A percentile compares a stretch with the other conserved stretches of the same genome.
Conservation (phyloP, 2,797 vertebrate genomes). For the Limosa lapponica region DNA sequence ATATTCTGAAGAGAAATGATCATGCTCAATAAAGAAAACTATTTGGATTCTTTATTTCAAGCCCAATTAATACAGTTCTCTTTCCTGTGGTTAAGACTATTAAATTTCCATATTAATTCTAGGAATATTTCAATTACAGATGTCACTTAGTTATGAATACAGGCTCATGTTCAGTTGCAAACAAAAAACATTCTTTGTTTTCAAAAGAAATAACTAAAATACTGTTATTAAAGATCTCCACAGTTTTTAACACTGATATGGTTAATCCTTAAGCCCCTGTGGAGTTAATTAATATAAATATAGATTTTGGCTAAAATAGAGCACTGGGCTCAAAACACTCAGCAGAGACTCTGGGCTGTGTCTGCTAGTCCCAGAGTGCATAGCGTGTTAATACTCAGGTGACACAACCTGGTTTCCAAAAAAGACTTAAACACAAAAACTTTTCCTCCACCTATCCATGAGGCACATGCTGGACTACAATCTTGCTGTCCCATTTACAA, state of each 20-base stretch:
- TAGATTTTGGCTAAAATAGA: not conserved
- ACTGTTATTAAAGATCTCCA: not conserved
- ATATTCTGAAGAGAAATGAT: not conserved
- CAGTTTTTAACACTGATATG: not conserved
- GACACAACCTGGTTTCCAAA: not conserved
- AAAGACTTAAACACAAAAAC: not conserved
- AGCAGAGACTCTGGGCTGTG: not conserved
- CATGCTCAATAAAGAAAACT: not conserved
- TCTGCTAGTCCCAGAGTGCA: not conserved
- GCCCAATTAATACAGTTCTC: not conserved
- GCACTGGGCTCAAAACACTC: not conserved
- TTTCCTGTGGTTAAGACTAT: not conserved
- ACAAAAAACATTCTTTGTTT: not conserved
- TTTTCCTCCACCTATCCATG: not conserved
- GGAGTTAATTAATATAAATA: conserved; percentile 23
- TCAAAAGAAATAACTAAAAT: not conserved
- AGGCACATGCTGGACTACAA: not conserved
- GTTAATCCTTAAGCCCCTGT: not conserved
- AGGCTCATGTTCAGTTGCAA: not conserved
- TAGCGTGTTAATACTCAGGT: not conserved
- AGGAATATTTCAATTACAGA: not conserved
- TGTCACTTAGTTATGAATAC: not conserved
- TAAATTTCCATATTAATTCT: not conserved
- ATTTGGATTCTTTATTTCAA: not conserved
- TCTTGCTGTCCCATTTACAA: not conserved